Conservation (phyloP, 2,113 vertebrate species). For the Corynorhinus townsendii region DNA sequence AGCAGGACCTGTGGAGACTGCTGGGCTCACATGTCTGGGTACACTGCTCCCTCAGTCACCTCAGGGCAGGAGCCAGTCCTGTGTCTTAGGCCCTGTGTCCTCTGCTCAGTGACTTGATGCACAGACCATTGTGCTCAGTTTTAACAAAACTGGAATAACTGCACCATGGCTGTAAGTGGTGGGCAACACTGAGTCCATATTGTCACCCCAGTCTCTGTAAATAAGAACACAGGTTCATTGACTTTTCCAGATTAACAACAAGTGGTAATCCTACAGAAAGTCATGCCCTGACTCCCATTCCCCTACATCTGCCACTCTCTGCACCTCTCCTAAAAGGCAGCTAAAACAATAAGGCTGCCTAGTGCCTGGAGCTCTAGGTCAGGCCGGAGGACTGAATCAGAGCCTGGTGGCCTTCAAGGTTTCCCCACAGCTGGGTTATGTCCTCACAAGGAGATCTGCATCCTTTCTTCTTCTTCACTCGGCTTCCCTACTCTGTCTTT, state of each 20-base stretch:
- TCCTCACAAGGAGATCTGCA: neutral
- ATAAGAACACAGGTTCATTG: neutral
- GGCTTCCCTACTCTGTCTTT: neutral
- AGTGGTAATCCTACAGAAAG: neutral
- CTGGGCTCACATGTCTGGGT: neutral
- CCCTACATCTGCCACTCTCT: neutral
- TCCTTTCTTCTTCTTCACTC: neutral
- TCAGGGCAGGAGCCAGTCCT: neutral
- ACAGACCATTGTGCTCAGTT: neutral
- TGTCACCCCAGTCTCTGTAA: neutral
- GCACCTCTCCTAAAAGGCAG: neutral
- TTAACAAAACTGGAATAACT: neutral
- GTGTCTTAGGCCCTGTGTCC: neutral
- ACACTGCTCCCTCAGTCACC: neutral
- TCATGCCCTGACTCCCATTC: neutral
- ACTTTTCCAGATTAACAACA: neutral
- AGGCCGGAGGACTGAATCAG: neutral
- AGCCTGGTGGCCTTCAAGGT: neutral
- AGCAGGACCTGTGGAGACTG: neutral
- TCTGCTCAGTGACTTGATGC: neutral
- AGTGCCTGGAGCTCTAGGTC: neutral
- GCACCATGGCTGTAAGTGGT: neutral
- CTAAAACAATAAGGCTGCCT: neutral
- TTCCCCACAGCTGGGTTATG: neutral
- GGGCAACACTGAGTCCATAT: neutral